Evolutionary conservation across 2,113 vertebrate genomes (phyloP).

Genomic region (Gnathonemus echidnorhynchus): DNA sequence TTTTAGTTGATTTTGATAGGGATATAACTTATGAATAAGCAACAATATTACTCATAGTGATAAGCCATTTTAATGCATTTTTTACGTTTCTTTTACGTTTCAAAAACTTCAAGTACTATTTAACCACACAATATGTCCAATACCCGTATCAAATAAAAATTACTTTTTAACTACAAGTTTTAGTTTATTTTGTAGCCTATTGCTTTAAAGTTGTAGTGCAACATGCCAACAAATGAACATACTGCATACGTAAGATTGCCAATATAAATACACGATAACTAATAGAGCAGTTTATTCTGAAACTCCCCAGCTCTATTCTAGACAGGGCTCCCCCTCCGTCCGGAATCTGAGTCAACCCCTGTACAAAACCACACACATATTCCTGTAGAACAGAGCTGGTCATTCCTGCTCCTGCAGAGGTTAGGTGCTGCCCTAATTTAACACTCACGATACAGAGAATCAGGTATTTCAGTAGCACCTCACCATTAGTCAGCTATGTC

Average conservation of each 20-base stretch:
- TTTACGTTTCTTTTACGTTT: neutral
- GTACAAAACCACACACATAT: neutral
- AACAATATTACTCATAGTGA: neutral
- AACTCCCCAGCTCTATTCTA: neutral
- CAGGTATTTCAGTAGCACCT: neutral
- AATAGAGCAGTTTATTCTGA: neutral
- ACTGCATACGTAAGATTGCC: neutral
- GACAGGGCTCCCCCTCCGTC: no score
- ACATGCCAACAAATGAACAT: neutral
- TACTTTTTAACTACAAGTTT: neutral
- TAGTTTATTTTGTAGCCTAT: neutral
- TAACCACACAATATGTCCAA: neutral
- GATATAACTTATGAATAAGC: neutral
- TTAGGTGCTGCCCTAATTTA: neutral
- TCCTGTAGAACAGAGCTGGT: neutral
- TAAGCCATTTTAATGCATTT: neutral
- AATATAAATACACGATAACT: neutral
- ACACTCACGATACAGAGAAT: neutral
- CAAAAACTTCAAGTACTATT: neutral
- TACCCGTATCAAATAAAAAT: neutral
- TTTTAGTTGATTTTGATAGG: neutral
- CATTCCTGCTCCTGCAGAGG: neutral
- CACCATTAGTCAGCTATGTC: neutral
- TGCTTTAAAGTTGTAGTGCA: neutral
- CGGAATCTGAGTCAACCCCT: neutral